Percentiles rank a stretch among this genome's conserved stretches.
Conservation (phyloP, 2,888 invertebrate genomes). For the Baronia brevicornis region DNA sequence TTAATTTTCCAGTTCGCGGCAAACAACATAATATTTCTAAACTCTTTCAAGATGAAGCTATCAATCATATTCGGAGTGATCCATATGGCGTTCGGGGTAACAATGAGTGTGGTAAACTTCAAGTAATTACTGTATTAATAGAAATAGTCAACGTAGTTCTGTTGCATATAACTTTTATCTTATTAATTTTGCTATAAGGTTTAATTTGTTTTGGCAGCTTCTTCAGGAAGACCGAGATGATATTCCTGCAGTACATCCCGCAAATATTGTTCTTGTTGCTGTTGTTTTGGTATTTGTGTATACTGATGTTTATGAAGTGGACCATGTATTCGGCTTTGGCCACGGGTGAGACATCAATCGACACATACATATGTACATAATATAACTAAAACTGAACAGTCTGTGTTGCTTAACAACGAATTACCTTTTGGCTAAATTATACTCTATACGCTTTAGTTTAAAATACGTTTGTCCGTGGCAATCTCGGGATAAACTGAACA, state of each 20-base stretch:
- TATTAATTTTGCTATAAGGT: conserved; percentile 10
- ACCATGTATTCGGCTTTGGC: conserved; percentile 66
- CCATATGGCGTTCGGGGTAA: conserved; percentile 84
- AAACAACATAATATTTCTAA: conserved; percentile 83
- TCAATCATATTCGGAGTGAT: conserved; percentile 83
- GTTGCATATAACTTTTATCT: conserved; percentile 18
- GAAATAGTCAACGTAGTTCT: conserved; percentile 47
- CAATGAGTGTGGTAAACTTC: conserved; percentile 78
- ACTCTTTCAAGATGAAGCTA: conserved; percentile 85
- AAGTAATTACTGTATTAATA: conserved; percentile 75
- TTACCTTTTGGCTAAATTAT: too few species aligned
- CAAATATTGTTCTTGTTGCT: conserved; percentile 80
- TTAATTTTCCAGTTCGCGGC: conserved; percentile 59
- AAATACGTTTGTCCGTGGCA: too few species aligned
- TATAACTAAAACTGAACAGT: too few species aligned
- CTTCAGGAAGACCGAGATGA: conserved; percentile 63
- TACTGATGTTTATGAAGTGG: conserved; percentile 84
- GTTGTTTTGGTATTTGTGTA: conserved; percentile 81
- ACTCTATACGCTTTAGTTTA: too few species aligned
- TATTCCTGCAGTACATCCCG: conserved; percentile 80
- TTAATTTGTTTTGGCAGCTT: conserved; percentile 44
- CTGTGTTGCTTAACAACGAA: too few species aligned
- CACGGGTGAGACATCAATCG: conserved; percentile 32
- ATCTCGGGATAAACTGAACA: too few species aligned
- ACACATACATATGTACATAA: too few species aligned